Evolutionary conservation across 2,888 invertebrate genomes (phyloP).

Genomic region (Thysanoteuthis rhombus): DNA sequence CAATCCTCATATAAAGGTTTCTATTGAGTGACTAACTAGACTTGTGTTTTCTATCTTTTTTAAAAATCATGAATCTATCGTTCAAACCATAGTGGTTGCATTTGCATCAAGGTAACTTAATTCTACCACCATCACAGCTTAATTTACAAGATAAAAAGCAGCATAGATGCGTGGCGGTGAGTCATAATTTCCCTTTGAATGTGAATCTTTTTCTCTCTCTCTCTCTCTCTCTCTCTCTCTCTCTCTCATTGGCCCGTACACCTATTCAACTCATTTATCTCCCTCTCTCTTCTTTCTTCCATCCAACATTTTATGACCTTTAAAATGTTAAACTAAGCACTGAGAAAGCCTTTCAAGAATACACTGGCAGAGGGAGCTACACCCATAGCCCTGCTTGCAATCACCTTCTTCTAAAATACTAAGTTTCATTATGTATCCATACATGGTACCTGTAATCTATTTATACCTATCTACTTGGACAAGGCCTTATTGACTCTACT

Average conservation of each 20-base stretch:
- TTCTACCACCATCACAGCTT: too few species aligned
- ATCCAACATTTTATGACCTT: background rate
- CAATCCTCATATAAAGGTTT: too few species aligned
- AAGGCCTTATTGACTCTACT: background rate
- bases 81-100: too few species aligned
- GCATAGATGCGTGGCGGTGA: too few species aligned
- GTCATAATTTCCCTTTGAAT: background rate
- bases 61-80: too few species aligned
- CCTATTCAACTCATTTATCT: background rate
- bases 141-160: too few species aligned
- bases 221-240: background rate
- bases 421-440: background rate
- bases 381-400: background rate
- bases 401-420: background rate
- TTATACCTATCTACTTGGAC: background rate
- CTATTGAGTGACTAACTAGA: too few species aligned
- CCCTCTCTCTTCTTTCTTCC: background rate
- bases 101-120: too few species aligned
- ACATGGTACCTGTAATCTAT: background rate
- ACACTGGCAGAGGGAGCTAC: background rate
- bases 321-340: background rate
- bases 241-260: background rate
- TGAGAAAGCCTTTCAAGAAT: background rate
- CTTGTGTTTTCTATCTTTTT: too few species aligned
- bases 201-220: background rate